Base-by-base conservation (phyloP, 2,888 invertebrate genomes). In the Cerceris ruficornis region DNA sequence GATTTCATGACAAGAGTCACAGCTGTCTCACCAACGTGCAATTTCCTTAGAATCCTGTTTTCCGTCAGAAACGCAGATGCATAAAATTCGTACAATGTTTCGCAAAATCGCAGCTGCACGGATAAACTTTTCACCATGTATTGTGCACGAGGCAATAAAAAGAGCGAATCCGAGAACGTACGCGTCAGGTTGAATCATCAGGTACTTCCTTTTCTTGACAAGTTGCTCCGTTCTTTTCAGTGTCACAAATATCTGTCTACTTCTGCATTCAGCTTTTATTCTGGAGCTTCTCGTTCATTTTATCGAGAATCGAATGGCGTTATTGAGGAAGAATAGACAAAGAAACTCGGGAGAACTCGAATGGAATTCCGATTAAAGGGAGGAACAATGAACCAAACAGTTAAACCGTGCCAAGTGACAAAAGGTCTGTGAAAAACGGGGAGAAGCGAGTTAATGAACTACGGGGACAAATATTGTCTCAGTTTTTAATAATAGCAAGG, bases 181-280 rank as follows among this genome's bases (percentile, higher is more conserved):
- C 67, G 71, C 75, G 75, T 71, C 77, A 28, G 4, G 28, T 28
- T 28, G 75, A 78, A 75, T 75, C 59, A 70, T 75, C 59, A 71
- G 67, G 71, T 71, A 59, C 55, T 46, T 17, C 75, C 71, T 78
- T 75, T 71, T 70, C 7, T 69, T 64, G 62, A 7, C 57, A 52
- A 46, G 28, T 15, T 41, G 15, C 58, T 54, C 59, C 62, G 50
- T 17, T 66, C 67, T 42, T 66, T 62, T 42, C 59, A 70, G 49
- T 68, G 75, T 64, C 55, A 71, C 43, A 71, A 78, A 71, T 68
- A 75, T 75, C 67, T 43, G 66, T n/a, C 58, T 57, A 57, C 64
- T 61, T 75, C 61, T 55, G 28, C 57, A 55, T 77, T 58, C 28
- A 49, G 15, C 46, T n/a, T 50, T 55, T 55, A 42, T 55, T 60